Evolutionary conservation across 2,888 invertebrate species (phyloP), one percentile per base, ranked within the genome.

Genomic region (Protodeltote pygarga): DNA sequence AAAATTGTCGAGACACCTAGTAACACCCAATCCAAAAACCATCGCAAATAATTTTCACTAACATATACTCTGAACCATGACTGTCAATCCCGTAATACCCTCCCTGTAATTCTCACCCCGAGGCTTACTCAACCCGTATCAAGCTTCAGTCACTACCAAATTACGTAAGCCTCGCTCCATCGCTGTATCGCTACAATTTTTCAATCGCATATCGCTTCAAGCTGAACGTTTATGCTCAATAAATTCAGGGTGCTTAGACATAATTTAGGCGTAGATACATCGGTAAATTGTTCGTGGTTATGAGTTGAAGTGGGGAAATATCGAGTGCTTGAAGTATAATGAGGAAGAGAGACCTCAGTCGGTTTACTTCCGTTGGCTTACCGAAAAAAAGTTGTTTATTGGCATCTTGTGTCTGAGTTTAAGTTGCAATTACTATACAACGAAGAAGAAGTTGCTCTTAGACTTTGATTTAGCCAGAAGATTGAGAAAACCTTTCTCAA

Each of bases 161-260:
- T 89, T 83, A 84, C 85, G 78, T 82, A 81, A 85, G 79, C 81
- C 55, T 69, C 65, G n/a, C n/a, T n/a, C n/a, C n/a, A n/a, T n/a
- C n/a, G n/a, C n/a, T n/a, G n/a, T 65, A 70, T 65, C 72, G 81
- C 75, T 71, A 86, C 87, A 83, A 89, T 89, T 89, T 90, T 90
- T 90, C 90, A 89, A 90, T 89, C 83, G 79, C 62, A 57, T 66
- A 79, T 77, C 77, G 86, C 89, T 82, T 53, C 47, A 52, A 81
- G 89, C 85, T 55, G 74, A 64, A 77, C 75, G 73, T 68, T 75
- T 73, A 70, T 54, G 42, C 65, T 71, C 71, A 62, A 70, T 71
- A 81, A 83, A 87, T 83, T 82, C 80, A 72, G 65, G 70, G 77
- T 81, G 77, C 81, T 87, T 82, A 83, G 75, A 73, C 76, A 80